Evolutionary conservation across 2,113 vertebrate species (phyloP).

Genomic region (Rafetus swinhoei): DNA sequence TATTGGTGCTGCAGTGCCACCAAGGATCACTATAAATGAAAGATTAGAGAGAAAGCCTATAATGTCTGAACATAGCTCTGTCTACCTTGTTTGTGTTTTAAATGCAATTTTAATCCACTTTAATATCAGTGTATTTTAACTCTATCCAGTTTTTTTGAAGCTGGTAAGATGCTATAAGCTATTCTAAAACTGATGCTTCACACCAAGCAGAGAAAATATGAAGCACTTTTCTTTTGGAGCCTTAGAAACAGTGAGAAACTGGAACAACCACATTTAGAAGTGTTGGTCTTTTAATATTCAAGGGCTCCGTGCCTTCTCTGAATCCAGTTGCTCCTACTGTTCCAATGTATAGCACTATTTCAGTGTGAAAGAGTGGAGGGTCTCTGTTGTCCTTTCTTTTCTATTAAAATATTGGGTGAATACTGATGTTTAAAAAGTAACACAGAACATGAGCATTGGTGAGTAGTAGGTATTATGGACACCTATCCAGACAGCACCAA

Average conservation of each 20-base stretch:
- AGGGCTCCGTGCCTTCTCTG: neutral
- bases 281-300: neutral
- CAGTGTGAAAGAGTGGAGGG: neutral
- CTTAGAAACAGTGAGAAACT: neutral
- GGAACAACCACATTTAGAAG: neutral
- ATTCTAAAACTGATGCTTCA: fast-evolving
- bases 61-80: neutral
- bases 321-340: neutral
- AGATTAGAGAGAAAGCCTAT: neutral
- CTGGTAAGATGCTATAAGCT: neutral
- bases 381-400: neutral
- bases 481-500: neutral
- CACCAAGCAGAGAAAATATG: neutral
- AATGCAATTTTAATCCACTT: neutral
- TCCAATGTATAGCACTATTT: neutral
- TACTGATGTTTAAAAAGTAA: neutral
- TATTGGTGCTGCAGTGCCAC: neutral
- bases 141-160: neutral
- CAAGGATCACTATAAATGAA: no score
- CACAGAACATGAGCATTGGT: neutral
- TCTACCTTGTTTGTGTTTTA: neutral
- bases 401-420: neutral
- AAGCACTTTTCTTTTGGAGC: neutral
- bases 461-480: neutral
- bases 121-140: neutral